These are phyloP conservation scores for Panonychus citri DNA, from an alignment of 1,140 invertebrate genomes.

Conservation along the genomic window DNA sequence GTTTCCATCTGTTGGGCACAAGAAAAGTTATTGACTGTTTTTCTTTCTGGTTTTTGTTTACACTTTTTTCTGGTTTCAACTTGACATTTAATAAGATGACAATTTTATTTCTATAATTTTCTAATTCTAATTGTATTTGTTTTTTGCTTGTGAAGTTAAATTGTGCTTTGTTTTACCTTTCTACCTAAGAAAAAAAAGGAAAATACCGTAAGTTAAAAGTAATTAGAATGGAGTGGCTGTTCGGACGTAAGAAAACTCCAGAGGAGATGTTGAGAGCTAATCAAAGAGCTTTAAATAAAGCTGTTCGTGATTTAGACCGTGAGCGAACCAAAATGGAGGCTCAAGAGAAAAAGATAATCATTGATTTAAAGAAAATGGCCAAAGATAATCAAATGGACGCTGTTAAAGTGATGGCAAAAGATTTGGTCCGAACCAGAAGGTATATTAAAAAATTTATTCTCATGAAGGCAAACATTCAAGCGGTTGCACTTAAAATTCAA, in stretches of 20 bases:
- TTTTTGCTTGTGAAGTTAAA: too few relatives aligned
- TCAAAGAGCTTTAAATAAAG: slow-evolving; percentile 92
- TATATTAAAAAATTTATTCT: slow-evolving; percentile 98
- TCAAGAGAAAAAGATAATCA: slow-evolving; percentile 95
- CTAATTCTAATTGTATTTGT: too few relatives aligned
- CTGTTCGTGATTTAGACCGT: slow-evolving; percentile 85
- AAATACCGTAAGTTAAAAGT: too few relatives aligned
- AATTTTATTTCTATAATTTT: too few relatives aligned
- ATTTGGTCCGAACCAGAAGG: slow-evolving; percentile 72
- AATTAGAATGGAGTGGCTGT: slow-evolving; percentile 64
- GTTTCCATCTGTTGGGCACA: too few relatives aligned
- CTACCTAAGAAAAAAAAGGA: too few relatives aligned
- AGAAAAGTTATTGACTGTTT: too few relatives aligned
- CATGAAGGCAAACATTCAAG: slow-evolving; percentile 99
- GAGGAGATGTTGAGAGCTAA: slow-evolving; percentile 96
- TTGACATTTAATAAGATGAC: too few relatives aligned
- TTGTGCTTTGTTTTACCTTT: too few relatives aligned
- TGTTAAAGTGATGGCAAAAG: slow-evolving; percentile 99
- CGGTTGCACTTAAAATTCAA: slow-evolving; percentile 93
- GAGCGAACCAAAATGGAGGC: slow-evolving; percentile 89
- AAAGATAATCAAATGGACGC: slow-evolving; percentile 99
- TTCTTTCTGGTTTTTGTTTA: too few relatives aligned
- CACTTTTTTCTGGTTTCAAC: too few relatives aligned
- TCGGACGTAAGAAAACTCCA: slow-evolving; percentile 82
- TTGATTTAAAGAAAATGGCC: slow-evolving; percentile 95